Evolutionary conservation across 2,888 invertebrate genomes (phyloP), one percentile per base, ranked within the genome.

Genomic region (Apodemia duryi): DNA sequence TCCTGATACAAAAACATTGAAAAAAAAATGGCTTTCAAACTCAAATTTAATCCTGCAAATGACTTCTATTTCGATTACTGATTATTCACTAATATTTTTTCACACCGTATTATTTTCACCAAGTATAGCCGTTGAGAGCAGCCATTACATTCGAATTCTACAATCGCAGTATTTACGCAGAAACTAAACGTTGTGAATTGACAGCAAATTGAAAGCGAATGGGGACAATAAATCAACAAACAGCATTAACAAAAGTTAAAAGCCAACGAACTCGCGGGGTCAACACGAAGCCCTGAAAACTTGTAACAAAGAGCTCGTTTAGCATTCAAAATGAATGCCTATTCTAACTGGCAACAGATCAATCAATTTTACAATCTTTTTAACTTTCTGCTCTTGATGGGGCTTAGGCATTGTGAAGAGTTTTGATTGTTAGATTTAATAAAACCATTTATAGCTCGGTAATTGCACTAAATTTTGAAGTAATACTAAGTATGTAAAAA

Each of bases 281-380:
- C 57, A 60, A 60, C 57, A 35, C 57, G 57, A 60, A 60, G 35
- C 57, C 35, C 32, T 60, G 57, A 60, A 60, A 60, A 60, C 57
- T 60, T 60, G 57, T 60, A 60, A 60, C 57, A 60, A 60, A 60
- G n/a, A 35, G 57, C 57, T 60, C 57, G 57, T 60, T 60, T 60
- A 60, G 57, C 35, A 60, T 60, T 60, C 57, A 60, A 32, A 60
- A 60, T 60, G 57, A 60, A 60, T 60, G 57, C 32, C 57, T 60
- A 60, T 60, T 60, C 57, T 32, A 32, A 60, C 57, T 60, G 57
- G 35, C 13, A 60, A 60, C 57, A 60, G 57, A 60, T 60, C 35
- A 60, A 60, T 60, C 57, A 60, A 60, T 60, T 60, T n/a, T 60
- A 60, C n/a, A 32, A 35, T 32, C 57, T 60, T 32, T 60, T 60